Percentiles rank a stretch among this genome's conserved stretches.
phyloP scores from a whole-genome alignment of 92 coral and sea anemone species.

The Palythoa grandis region DNA sequence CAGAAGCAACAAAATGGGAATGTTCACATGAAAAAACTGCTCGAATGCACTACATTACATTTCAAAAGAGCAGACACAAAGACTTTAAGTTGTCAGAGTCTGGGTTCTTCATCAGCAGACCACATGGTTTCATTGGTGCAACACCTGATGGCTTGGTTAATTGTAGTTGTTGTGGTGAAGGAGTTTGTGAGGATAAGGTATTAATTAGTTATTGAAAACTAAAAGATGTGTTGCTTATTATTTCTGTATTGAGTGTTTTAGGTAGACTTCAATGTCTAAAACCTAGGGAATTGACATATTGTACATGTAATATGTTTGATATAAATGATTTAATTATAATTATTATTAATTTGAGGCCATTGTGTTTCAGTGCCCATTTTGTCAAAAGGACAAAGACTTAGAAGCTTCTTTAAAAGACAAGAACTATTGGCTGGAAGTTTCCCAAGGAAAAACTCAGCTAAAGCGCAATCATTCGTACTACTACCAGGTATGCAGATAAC shows the following conservation, averaged over 20 bases:
- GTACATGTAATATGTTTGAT: slow-evolving; percentile 13
- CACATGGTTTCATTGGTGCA: slow-evolving; percentile 45
- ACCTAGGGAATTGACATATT: slow-evolving; percentile 23
- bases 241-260: slow-evolving; percentile 30
- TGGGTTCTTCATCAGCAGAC: slow-evolving; percentile 40
- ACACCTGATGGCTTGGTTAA: slow-evolving; percentile 48
- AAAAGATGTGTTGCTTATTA: slow-evolving; percentile 12
- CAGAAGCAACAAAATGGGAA: slow-evolving; percentile 55
- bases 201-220: not conserved
- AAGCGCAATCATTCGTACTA: slow-evolving; percentile 33
- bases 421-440: slow-evolving; percentile 43
- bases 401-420: slow-evolving; percentile 48
- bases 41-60: slow-evolving; percentile 21
- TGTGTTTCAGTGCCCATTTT: slow-evolving; percentile 58
- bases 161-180: slow-evolving; percentile 41
- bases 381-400: slow-evolving; percentile 45
- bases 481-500: slow-evolving; percentile 26
- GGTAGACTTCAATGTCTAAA: slow-evolving; percentile 26
- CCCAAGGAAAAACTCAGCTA: slow-evolving; percentile 38
- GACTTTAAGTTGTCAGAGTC: slow-evolving; percentile 37
- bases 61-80: slow-evolving; percentile 25
- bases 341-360: slow-evolving; percentile 24
- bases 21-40: slow-evolving; percentile 57
- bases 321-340: not conserved
- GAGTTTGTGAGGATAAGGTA: slow-evolving; percentile 43